phyloP scores from a whole-genome alignment of 2,888 invertebrate species.

The Stramonita haemastoma region DNA sequence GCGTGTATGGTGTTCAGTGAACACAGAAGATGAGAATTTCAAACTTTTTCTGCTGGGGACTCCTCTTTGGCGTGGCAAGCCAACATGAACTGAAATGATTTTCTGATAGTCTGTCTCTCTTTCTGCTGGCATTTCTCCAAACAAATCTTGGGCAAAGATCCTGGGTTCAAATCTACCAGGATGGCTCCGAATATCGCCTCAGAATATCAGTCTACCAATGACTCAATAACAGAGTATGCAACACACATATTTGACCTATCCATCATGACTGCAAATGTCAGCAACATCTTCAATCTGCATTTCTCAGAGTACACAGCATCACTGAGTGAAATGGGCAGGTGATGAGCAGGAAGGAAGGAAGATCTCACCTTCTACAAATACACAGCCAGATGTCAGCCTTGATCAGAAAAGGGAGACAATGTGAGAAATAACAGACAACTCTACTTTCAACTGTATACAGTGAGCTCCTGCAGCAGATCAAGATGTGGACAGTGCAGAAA shows the following conservation, averaged over 20 bases:
- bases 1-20: no score
- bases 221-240: not conserved
- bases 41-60: no score
- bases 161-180: not conserved
- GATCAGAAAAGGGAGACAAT: conserved; percentile 29
- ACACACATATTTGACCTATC: not conserved
- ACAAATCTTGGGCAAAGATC: no score
- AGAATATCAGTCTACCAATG: not conserved
- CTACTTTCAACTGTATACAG: conserved; percentile 29
- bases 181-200: not conserved
- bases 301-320: not conserved
- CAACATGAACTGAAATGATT: no score
- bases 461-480: conserved; percentile 21
- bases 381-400: not conserved
- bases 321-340: not conserved
- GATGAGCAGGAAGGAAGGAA: not conserved
- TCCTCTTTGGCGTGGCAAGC: no score
- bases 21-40: no score
- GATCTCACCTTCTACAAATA: conserved; percentile 20
- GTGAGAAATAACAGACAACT: conserved; percentile 32
- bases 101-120: no score
- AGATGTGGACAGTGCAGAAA: conserved; percentile 29
- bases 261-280: not conserved
- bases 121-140: no score
- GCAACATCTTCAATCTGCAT: not conserved